phyloP scores from a whole-genome alignment of 2,888 invertebrate genomes.

The Trissoscelio sp. region DNA sequence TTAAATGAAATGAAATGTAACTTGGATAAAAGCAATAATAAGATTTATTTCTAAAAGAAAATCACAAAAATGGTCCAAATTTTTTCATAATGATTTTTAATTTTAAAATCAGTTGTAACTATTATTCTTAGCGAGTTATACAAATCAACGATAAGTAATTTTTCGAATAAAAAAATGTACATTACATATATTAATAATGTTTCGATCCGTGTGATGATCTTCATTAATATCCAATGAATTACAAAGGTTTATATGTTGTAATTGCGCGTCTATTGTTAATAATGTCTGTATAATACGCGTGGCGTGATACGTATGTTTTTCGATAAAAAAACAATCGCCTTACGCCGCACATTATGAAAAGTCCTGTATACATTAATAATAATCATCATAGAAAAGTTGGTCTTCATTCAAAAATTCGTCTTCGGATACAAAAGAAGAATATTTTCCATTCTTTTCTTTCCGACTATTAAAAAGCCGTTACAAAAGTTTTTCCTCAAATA shows the following conservation, averaged over 20 bases:
- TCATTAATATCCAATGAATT: slow-evolving; percentile 77
- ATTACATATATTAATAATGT: slow-evolving; percentile 81
- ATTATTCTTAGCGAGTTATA: slow-evolving; percentile 30
- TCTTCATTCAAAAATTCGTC: slow-evolving; percentile 59
- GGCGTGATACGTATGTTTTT: slow-evolving; percentile 4
- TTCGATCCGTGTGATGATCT: slow-evolving; percentile 75
- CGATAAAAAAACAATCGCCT: slow-evolving; percentile 18
- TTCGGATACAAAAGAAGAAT: slow-evolving; percentile 51
- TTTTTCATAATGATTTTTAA: slow-evolving; percentile 27
- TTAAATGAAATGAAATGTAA: neutral
- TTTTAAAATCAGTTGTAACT: slow-evolving; percentile 39
- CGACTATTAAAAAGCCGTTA: slow-evolving; percentile 53
- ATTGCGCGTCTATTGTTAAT: slow-evolving; percentile 67
- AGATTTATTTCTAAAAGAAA: too few relatives aligned
- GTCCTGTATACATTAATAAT: slow-evolving; percentile 70
- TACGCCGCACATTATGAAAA: slow-evolving; percentile 48
- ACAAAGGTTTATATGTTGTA: slow-evolving; percentile 73
- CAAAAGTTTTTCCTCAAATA: slow-evolving; percentile 41
- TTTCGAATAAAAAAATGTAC: slow-evolving; percentile 78
- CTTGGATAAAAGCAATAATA: too few relatives aligned
- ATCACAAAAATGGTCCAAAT: neutral
- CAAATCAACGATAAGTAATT: slow-evolving; percentile 39
- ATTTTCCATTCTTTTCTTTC: slow-evolving; percentile 1
- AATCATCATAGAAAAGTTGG: slow-evolving; percentile 67
- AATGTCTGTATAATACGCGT: slow-evolving; percentile 54